These are phyloP conservation scores for Chrysina gloriosa DNA, from an alignment of 2,888 invertebrate species.

Conservation along the genomic window DNA sequence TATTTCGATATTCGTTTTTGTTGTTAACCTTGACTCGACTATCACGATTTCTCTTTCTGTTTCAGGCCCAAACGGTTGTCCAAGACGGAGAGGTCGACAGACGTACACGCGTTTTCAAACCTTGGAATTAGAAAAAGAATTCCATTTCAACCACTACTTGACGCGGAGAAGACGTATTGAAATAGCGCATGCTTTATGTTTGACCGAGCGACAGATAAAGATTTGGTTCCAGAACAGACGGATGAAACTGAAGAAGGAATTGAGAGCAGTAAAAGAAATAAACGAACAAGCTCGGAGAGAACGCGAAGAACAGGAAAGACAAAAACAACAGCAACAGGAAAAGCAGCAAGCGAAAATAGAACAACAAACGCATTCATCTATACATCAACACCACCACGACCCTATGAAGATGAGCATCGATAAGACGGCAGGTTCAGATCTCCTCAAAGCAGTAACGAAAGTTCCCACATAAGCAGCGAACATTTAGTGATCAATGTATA, in stretches of 20 bases:
- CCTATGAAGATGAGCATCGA: slow-evolving; percentile 80
- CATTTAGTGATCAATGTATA: slow-evolving; percentile 35
- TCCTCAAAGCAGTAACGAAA: slow-evolving; percentile 81
- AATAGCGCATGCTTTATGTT: slow-evolving; percentile 94
- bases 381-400: slow-evolving; percentile 79
- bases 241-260: slow-evolving; percentile 97
- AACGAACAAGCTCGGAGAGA: slow-evolving; percentile 93
- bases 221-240: slow-evolving; percentile 97
- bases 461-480: slow-evolving; percentile 75
- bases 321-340: slow-evolving; percentile 90
- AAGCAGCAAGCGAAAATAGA: slow-evolving; percentile 84
- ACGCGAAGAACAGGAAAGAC: slow-evolving; percentile 89
- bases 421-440: slow-evolving; percentile 74
- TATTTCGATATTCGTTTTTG: slow-evolving; percentile 3
- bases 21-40: slow-evolving; percentile 11
- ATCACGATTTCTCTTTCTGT: slow-evolving; percentile 58
- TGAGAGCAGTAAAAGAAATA: slow-evolving; percentile 93
- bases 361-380: slow-evolving; percentile 74
- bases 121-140: slow-evolving; percentile 97
- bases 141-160: slow-evolving; percentile 97
- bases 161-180: slow-evolving; percentile 96
- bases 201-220: slow-evolving; percentile 96
- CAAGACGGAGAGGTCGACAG: slow-evolving; percentile 93
- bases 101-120: slow-evolving; percentile 99
- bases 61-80: slow-evolving; percentile 96